Evolutionary conservation across 2,888 invertebrate genomes (phyloP), one percentile per base, ranked within the genome.

Genomic region (Frankliniella fusca): DNA sequence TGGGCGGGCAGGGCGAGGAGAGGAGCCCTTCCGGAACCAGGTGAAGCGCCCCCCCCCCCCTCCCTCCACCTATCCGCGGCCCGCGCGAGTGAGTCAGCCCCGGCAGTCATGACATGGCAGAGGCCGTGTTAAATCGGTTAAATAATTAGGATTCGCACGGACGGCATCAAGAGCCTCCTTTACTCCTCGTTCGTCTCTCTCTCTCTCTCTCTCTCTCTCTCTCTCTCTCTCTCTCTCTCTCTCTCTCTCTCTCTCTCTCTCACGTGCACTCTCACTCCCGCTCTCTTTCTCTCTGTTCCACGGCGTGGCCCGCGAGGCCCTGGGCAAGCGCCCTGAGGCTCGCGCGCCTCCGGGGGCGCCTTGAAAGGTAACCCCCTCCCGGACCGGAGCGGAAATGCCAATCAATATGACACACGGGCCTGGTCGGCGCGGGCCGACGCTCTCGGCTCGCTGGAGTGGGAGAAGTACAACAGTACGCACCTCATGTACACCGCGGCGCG

Each of bases 381-480:
- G 54, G 18, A 5, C 70, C 23, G 70, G 70, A 76, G n/a, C 70
- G 70, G 70, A 76, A 76, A 76, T 76, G 70, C 70, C 70, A 76
- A 27, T 76, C 70, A 76, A 76, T 76, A 76, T 76, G 70, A 76
- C 70, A 76, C 70, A 76, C 61, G n/a, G n/a, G 61, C 61, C 61
- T 18, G 61, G 61, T 1, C 15, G 61, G 61, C 7, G 61, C 20
- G 61, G 61, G 61, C 38, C 38, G 61, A n/a, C 20, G 61, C 61
- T 20, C 61, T 15, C 54, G 54, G 20, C 54, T 20, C 61, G 38
- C 38, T 38, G 61, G 54, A 54, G 54, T 54, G 18, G 15, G 54
- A 15, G 23, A 20, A 20, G 70, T 70, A 70, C 70, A 12, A 12
- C 23, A 27, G 61, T 61, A 61, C 61, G 61, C n/a, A 18, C 70